phyloP scores from a whole-genome alignment of 1,140 invertebrate genomes.

The Meloidogyne floridensis region DNA sequence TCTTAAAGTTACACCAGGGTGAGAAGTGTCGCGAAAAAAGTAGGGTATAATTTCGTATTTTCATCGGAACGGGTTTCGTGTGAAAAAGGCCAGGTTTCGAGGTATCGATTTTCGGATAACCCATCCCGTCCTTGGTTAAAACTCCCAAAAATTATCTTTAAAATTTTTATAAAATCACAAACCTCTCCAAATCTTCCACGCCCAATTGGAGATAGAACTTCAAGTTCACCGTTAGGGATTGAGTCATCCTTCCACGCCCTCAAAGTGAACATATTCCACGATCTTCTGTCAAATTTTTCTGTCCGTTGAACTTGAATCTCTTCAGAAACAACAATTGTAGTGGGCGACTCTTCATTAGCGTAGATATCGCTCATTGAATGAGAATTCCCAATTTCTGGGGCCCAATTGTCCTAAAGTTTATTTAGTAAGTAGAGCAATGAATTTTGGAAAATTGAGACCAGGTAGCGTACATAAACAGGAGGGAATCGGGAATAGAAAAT shows the following conservation, averaged over 20 bases:
- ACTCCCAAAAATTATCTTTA: slow-evolving; percentile 36
- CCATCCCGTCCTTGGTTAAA: too few species aligned
- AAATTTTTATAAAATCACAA: slow-evolving; percentile 28
- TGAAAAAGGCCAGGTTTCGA: too few species aligned
- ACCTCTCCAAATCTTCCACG: slow-evolving; percentile 62
- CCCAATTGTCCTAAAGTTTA: slow-evolving; percentile 53
- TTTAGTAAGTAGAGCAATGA: not conserved
- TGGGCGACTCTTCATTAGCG: slow-evolving; percentile 35
- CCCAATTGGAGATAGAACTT: slow-evolving; percentile 54
- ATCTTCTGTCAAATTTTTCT: slow-evolving; percentile 57
- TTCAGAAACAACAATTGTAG: slow-evolving; percentile 2
- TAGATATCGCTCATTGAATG: slow-evolving; percentile 50
- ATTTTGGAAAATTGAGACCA: too few species aligned
- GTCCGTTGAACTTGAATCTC: slow-evolving; percentile 42
- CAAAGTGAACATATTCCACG: slow-evolving; percentile 63
- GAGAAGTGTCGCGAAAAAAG: too few species aligned
- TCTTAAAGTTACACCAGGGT: too few species aligned
- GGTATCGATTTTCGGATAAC: too few species aligned
- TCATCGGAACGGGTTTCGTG: too few species aligned
- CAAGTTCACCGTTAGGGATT: slow-evolving; percentile 53
- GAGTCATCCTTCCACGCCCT: slow-evolving; percentile 59
- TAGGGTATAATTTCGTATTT: too few species aligned
- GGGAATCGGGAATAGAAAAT: too few species aligned
- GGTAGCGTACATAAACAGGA: too few species aligned
- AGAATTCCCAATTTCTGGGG: slow-evolving; percentile 50